Base-by-base conservation (phyloP, 2,113 vertebrate genomes). In the Recurvirostra avosetta region DNA sequence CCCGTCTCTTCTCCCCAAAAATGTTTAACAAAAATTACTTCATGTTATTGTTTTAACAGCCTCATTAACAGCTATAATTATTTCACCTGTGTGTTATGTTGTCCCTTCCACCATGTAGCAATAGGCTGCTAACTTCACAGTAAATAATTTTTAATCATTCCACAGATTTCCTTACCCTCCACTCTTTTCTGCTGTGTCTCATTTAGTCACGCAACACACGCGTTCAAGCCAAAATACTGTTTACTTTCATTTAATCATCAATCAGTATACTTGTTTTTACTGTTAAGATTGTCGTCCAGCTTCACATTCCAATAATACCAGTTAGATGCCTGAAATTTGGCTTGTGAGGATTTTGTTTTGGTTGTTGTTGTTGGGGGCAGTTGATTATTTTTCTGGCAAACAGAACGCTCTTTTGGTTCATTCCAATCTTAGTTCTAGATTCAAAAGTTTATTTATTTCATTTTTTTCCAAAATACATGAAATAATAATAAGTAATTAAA, bases 1-100 rank as follows among this genome's bases (percentile, higher is more conserved):
- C 7, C 19, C 3, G 10, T 38, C 16, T 47, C 32, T 72, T 75
- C 6, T 11, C 9, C 2, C 2, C 0, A 0, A 3, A 58, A 53
- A 53, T n/a, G 0, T 32, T 56, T 58, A 43, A n/a, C 15, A 63
- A 68, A 68, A 53, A n/a, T 2, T 74, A 53, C 5, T 6, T 49
- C 12, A 32, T 78, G 56, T 75, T 63, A 12, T 20, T 65, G 5
- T 65, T 88, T 93, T 82, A 89, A 53, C 3, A 70, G 32, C n/a
- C 12, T 62, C 25, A 30, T 59, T 82, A 83, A 55, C 5, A 56
- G 29, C n/a, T 20, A 11, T 59, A 20, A 36, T 90, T 62, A 32
- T 72, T 92, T 66, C 14, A 56, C 5, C 5, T 18, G 6, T 12
- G 19, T 70, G 8, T 55, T 90, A 27, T 21, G 13, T 32, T 83